These are phyloP conservation scores for Epinotia brunnichana DNA, from an alignment of 2,888 invertebrate species.

Conservation along the genomic window DNA sequence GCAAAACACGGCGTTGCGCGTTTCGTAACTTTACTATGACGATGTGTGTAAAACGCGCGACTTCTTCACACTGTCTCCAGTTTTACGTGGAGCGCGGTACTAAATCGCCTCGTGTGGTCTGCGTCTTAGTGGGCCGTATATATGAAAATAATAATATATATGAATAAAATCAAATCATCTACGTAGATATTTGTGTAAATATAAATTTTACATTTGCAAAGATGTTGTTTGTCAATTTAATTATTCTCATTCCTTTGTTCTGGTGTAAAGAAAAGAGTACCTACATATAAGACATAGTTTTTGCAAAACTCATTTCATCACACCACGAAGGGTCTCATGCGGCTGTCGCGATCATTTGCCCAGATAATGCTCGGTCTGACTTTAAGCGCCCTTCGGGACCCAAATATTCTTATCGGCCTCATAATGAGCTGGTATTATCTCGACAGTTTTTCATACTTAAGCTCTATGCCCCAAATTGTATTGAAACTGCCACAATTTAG, in stretches of 20 bases:
- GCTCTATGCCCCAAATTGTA: conserved; percentile 30
- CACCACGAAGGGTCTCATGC: conserved; percentile 6
- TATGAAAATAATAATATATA: no score
- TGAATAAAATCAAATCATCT: no score
- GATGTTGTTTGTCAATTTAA: neutral
- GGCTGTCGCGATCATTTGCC: conserved; percentile 8
- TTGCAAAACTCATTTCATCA: neutral
- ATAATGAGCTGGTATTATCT: conserved; percentile 27
- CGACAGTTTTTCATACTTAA: conserved; percentile 35
- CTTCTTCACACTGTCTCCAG: no score
- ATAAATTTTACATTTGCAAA: no score
- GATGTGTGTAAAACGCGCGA: no score
- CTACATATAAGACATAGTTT: neutral
- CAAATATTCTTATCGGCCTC: conserved; percentile 20
- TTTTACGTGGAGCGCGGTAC: no score
- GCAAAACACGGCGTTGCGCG: no score
- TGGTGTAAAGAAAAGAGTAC: neutral
- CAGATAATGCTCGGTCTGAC: conserved; percentile 37
- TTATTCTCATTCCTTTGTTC: neutral
- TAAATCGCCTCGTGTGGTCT: no score
- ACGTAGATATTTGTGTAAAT: no score
- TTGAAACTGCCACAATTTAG: conserved; percentile 20
- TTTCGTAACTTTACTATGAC: no score
- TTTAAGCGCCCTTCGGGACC: conserved; percentile 29
- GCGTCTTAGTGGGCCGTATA: no score